These are phyloP conservation scores for Coregonus suidteri DNA, from an alignment of 2,797 vertebrate species.

Conservation along the genomic window DNA sequence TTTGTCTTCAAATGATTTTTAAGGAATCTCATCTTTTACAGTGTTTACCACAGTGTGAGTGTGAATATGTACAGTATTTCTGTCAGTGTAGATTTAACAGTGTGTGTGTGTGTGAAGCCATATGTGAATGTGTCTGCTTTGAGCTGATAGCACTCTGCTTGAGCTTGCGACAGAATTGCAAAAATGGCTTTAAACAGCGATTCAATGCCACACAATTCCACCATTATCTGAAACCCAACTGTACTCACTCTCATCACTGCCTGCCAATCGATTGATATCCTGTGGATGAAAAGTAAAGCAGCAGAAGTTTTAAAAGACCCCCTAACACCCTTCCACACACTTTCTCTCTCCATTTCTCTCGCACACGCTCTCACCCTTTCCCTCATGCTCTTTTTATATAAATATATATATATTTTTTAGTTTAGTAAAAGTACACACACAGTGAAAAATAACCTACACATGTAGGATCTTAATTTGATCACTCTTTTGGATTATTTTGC, in stretches of 20 bases:
- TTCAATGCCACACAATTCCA: slow-evolving; percentile 38
- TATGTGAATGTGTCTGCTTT: slow-evolving; percentile 41
- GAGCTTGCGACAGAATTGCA: slow-evolving; percentile 35
- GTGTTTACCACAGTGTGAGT: slow-evolving; percentile 7
- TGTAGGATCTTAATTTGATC: no score
- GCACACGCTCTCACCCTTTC: background rate
- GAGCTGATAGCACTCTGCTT: slow-evolving; percentile 52
- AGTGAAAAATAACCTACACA: background rate
- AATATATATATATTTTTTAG: background rate
- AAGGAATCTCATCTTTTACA: slow-evolving; percentile 1
- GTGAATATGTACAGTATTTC: background rate
- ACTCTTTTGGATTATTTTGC: no score
- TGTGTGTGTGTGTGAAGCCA: slow-evolving; percentile 24
- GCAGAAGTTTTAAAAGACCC: slow-evolving; percentile 35
- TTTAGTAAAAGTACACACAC: background rate
- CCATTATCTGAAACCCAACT: slow-evolving; percentile 52
- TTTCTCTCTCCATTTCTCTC: background rate
- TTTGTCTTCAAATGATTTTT: background rate
- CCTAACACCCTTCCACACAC: background rate
- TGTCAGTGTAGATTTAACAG: background rate
- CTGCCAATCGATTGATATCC: slow-evolving; percentile 41
- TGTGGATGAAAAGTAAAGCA: slow-evolving; percentile 19
- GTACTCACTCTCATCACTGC: slow-evolving; percentile 41
- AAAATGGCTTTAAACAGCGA: slow-evolving; percentile 40
- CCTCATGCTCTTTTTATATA: no score